Evolutionary conservation across 2,113 vertebrate genomes (phyloP), one percentile per base, ranked within the genome.

Genomic region (Regulus satrapa): DNA sequence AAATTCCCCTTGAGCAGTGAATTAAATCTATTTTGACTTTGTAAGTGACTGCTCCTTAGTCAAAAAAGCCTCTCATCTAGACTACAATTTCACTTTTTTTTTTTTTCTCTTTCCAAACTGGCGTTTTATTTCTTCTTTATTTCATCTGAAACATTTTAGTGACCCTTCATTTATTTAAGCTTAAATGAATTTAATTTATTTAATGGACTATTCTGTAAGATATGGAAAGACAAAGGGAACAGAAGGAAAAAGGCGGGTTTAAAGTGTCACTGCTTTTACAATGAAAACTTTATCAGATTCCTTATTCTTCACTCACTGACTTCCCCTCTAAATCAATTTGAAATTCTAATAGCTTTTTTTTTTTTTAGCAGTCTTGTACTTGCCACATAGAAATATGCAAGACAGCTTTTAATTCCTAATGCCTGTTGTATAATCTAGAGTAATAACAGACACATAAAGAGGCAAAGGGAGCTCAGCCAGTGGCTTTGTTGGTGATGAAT

Each of bases 81-180:
- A 77, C 38, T 36, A 62, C 2, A 8, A 32, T 74, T 88, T 88
- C 11, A 23, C 16, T 21, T 54, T 8, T 16, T 92, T 8, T 16
- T 92, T 68, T 81, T 89, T 61, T 8, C 26, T 54, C 41, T 36
- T 95, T 80, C 17, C 28, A 83, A 40, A 92, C 8, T 43, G 74
- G 32, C 29, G 20, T 88, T 91, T 94, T 89, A 89, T 92, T 97
- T 95, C 88, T 90, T 51, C 19, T 93, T 85, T 76, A 73, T 31
- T 73, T 93, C 59, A 29, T 48, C 40, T 74, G 63, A 90, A 92
- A 85, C 28, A 77, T 83, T 89, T 73, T 71, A 85, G 67, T 29
- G 55, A 41, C 34, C 28, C 63, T 83, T 94, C 63, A 93, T 94
- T 94, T 94, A 88, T 88, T 94, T 84, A 90, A 85, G 51, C 40